Evolutionary conservation across 2,797 vertebrate species (phyloP).

Genomic region (Semotilus atromaculatus): DNA sequence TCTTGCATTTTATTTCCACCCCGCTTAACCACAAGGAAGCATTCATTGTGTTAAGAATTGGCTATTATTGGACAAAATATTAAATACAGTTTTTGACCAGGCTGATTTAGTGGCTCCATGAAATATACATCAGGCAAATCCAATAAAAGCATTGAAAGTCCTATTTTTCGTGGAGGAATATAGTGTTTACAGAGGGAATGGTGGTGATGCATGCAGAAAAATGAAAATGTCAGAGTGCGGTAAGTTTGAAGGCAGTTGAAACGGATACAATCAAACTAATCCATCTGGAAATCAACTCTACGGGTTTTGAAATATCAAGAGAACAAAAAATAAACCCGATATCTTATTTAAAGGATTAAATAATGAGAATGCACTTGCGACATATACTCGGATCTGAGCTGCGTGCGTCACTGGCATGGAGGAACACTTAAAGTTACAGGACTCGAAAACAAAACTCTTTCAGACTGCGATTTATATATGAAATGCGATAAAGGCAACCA

Average conservation of each 20-base stretch:
- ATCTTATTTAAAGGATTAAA: slow-evolving; percentile 11
- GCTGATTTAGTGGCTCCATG: background rate
- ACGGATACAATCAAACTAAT: background rate
- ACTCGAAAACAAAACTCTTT: slow-evolving; percentile 19
- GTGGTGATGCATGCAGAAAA: slow-evolving; percentile 63
- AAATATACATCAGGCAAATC: background rate
- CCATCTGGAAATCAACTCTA: background rate
- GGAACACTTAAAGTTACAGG: slow-evolving; percentile 65
- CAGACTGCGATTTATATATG: background rate
- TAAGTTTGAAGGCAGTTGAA: slow-evolving; percentile 14
- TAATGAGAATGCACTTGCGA: slow-evolving; percentile 51
- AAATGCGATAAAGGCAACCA: background rate
- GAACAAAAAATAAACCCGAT: background rate
- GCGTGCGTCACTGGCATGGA: slow-evolving; percentile 62
- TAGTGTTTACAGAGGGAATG: slow-evolving; percentile 75
- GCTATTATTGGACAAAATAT: background rate
- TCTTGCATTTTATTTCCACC: background rate
- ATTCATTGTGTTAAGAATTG: background rate
- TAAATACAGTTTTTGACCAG: background rate
- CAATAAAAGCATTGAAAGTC: slow-evolving; percentile 47
- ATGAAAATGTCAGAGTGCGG: slow-evolving; percentile 54
- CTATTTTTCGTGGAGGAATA: slow-evolving; percentile 77
- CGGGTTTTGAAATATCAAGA: background rate
- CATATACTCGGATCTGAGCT: slow-evolving; percentile 47
- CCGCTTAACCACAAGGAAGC: background rate